These are phyloP conservation scores for Hybognathus amarus DNA, from an alignment of 2,797 vertebrate genomes.

Conservation along the genomic window DNA sequence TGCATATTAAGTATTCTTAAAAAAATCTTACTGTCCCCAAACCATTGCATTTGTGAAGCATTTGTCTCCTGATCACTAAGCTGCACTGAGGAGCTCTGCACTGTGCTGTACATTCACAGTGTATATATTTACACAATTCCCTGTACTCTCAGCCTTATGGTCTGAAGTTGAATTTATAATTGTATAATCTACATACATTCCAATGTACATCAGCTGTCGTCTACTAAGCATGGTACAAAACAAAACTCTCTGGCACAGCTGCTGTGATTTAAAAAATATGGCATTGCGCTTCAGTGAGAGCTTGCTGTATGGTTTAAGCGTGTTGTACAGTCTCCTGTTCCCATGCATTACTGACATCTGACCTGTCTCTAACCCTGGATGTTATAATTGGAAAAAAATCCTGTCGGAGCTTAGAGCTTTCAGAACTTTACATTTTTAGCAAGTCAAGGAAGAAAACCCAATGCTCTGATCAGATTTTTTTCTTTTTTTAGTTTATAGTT, in stretches of 20 bases:
- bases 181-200: neutral
- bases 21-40: neutral
- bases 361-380: conserved; percentile 1
- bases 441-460: neutral
- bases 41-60: neutral
- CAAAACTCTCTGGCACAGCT: neutral
- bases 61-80: neutral
- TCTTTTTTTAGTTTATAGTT: no score
- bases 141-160: neutral
- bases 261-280: conserved; percentile 1
- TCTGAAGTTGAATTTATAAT: neutral
- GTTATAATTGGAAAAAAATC: neutral
- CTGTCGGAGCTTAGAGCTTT: neutral
- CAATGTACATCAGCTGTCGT: neutral
- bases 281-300: neutral
- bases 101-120: neutral
- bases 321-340: neutral
- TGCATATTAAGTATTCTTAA: neutral
- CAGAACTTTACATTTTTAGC: neutral
- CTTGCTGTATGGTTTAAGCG: conserved; percentile 1
- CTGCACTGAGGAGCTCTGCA: neutral
- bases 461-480: neutral
- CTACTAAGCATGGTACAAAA: neutral
- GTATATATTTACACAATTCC: conserved; percentile 2
- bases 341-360: conserved; percentile 31